Evolutionary conservation across 2,113 vertebrate species (phyloP).

Genomic region (Reinhardtius hippoglossoides): DNA sequence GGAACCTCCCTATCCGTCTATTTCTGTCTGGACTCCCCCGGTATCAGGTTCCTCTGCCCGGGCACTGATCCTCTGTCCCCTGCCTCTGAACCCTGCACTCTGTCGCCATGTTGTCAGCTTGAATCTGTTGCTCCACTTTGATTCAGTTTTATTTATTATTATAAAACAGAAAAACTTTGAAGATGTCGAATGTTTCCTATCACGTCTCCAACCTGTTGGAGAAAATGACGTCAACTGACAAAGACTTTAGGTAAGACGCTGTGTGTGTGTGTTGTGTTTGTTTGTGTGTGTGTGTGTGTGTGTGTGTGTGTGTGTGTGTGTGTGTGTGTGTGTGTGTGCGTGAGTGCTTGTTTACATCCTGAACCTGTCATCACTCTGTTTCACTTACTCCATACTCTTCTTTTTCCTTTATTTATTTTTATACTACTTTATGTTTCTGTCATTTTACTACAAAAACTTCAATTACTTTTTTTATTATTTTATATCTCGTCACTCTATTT

Average conservation of each 20-base stretch:
- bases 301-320: background rate
- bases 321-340: background rate
- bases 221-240: conserved; percentile 95
- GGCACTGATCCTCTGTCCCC: conserved; percentile 22
- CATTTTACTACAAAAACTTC: background rate
- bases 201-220: conserved; percentile 91
- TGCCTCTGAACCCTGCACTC: background rate
- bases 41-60: conserved; percentile 79
- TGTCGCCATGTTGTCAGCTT: conserved; percentile 77
- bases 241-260: conserved; percentile 89
- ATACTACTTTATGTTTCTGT: background rate
- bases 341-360: no score
- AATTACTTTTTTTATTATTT: no score
- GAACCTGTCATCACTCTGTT: no score
- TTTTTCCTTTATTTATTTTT: no score
- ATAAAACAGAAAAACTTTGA: background rate
- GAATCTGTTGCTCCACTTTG: conserved; percentile 19
- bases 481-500: no score
- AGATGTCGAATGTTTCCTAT: conserved; percentile 88
- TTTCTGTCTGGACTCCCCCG: conserved; percentile 66
- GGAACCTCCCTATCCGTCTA: conserved; percentile 47
- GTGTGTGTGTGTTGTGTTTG: background rate
- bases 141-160: background rate
- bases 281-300: background rate
- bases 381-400: no score